Percentiles rank a stretch among this genome's conserved stretches.
Evolutionary conservation across 2,113 vertebrate genomes (phyloP).

Genomic region (Trematocara macrostoma): DNA sequence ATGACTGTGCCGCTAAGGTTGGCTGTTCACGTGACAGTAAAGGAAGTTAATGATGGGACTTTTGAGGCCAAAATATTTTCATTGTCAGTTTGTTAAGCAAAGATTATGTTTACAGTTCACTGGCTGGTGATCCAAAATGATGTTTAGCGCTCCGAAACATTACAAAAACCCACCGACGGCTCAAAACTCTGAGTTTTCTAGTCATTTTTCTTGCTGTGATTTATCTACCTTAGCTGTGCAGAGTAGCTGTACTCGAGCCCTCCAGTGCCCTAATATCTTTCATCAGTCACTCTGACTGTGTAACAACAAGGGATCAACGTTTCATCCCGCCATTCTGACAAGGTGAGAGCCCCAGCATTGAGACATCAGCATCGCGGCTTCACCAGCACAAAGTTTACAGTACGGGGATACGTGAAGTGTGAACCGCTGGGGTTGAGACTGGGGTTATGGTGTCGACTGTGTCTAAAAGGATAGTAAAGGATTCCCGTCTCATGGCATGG

Average conservation of each 20-base stretch:
- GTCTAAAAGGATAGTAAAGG: constrained; percentile 36
- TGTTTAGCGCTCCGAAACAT: not conserved
- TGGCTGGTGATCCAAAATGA: not conserved
- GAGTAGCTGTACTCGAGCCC: not conserved
- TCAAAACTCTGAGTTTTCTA: not conserved
- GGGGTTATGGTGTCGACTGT: constrained; percentile 22
- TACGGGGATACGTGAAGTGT: constrained; percentile 23
- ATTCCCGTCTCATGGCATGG: not conserved
- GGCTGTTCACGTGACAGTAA: not conserved
- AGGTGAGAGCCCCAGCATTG: constrained; percentile 46
- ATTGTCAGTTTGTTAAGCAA: not conserved
- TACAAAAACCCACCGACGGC: not conserved
- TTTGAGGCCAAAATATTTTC: not conserved
- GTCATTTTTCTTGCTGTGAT: not conserved
- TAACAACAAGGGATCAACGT: constrained; percentile 66
- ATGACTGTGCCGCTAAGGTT: not conserved
- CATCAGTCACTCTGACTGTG: constrained; percentile 57
- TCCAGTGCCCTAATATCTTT: constrained; percentile 43
- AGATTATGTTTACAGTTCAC: not conserved
- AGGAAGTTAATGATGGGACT: not conserved
- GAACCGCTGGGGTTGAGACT: constrained; percentile 17
- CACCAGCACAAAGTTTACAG: constrained; percentile 34
- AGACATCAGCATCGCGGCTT: constrained; percentile 33
- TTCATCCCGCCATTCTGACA: constrained; percentile 52
- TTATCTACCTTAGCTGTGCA: not conserved